Conservation (phyloP, 2,888 invertebrate genomes). For the Serripes groenlandicus region DNA sequence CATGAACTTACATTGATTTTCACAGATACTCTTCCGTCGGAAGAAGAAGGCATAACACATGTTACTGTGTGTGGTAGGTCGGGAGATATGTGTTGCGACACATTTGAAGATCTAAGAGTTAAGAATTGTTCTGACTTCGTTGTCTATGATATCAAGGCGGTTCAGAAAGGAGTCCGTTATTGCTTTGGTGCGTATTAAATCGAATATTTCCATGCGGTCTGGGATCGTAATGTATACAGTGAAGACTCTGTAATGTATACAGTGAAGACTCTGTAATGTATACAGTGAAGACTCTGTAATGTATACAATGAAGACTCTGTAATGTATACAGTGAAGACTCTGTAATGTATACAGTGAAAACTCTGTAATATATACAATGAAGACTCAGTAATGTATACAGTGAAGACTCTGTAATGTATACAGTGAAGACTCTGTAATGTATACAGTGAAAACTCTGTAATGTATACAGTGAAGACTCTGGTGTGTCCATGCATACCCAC, state of each 20-base stretch:
- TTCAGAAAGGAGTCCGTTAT: not conserved
- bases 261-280: not conserved
- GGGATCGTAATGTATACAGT: not conserved
- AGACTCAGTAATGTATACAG: no score
- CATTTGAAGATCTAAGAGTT: not conserved
- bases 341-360: not conserved
- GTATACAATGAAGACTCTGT: not conserved
- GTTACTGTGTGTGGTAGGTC: not conserved
- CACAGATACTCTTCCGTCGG: conserved; percentile 5
- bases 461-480: no score
- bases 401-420: no score
- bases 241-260: not conserved
- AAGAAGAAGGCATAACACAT: not conserved
- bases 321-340: not conserved
- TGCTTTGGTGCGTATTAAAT: not conserved
- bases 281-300: not conserved
- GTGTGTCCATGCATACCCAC: no score
- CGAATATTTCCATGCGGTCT: not conserved
- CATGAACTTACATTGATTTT: not conserved
- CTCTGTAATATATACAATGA: no score
- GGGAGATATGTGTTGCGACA: not conserved
- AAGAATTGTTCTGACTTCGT: conserved; percentile 10
- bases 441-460: no score
- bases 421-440: not conserved
- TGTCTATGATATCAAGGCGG: not conserved